Evolutionary conservation across 53 echinoderm and acorn worm genomes (phyloP).

Genomic region (Crossaster papposus): DNA sequence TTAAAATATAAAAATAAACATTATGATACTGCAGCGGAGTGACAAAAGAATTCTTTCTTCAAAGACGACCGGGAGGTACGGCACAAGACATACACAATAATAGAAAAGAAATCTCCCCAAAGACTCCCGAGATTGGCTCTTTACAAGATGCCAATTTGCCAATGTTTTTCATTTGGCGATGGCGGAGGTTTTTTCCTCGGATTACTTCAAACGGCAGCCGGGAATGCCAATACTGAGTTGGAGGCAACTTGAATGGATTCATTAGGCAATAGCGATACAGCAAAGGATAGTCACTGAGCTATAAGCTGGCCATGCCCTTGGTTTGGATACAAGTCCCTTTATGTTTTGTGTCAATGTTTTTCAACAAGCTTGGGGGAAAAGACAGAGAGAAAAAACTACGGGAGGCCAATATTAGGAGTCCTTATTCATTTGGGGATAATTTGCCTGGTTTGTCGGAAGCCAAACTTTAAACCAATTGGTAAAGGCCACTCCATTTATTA

Average conservation of each 20-base stretch:
- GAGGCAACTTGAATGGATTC: slow-evolving; percentile 42
- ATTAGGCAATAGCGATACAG: slow-evolving; percentile 33
- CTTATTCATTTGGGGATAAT: neutral
- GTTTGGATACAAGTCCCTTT: slow-evolving; percentile 10
- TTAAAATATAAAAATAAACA: slow-evolving; percentile 43
- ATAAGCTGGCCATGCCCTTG: slow-evolving; percentile 43
- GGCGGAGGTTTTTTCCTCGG: neutral
- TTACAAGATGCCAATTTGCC: slow-evolving; percentile 29
- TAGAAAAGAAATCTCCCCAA: slow-evolving; percentile 20
- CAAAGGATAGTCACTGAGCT: slow-evolving; percentile 37
- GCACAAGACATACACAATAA: neutral
- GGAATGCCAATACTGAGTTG: neutral
- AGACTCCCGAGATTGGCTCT: slow-evolving; percentile 44
- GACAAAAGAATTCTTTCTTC: slow-evolving; percentile 7
- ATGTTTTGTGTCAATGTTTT: slow-evolving; percentile 40
- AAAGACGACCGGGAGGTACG: slow-evolving; percentile 1
- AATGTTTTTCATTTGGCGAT: neutral
- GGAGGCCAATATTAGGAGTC: neutral
- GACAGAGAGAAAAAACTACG: neutral
- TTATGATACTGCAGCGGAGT: neutral
- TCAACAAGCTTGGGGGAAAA: slow-evolving; percentile 3
- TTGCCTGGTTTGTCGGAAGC: neutral
- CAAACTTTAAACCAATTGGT: neutral
- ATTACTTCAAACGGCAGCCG: slow-evolving; percentile 39
- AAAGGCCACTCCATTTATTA: slow-evolving; percentile 20